Conservation (phyloP, 2,113 vertebrate species). For the Macrotus californicus region DNA sequence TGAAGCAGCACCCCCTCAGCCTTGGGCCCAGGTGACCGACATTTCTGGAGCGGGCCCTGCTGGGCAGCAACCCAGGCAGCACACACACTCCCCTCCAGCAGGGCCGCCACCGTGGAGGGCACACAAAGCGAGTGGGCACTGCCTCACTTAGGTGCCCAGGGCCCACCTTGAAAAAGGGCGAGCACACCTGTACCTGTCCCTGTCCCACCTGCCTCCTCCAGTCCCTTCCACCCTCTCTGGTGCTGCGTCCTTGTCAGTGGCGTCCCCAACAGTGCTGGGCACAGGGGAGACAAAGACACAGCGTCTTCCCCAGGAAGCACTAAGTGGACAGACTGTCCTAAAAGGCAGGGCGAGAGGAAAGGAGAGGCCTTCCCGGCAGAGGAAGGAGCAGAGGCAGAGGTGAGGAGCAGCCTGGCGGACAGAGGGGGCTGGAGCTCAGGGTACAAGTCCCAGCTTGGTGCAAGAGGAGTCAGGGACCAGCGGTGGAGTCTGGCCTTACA, state of each 20-base stretch:
- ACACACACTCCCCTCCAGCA: background rate
- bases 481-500: background rate
- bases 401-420: background rate
- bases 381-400: background rate
- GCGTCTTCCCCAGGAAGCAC: background rate
- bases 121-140: accelerated
- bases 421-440: background rate
- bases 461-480: background rate
- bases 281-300: background rate
- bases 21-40: background rate
- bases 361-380: background rate
- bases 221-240: background rate
- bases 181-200: background rate
- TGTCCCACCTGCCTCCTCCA: background rate
- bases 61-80: background rate
- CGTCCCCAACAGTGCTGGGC: background rate
- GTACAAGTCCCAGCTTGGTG: background rate
- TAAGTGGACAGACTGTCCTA: background rate
- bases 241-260: background rate
- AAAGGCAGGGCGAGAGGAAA: background rate
- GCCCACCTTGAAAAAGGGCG: background rate
- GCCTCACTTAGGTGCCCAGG: background rate
- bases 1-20: background rate
- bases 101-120: background rate
- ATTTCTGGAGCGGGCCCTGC: background rate